Evolutionary conservation across 2,113 vertebrate species (phyloP), one percentile per base, ranked within the genome.

Genomic region (Ptyas mucosa): DNA sequence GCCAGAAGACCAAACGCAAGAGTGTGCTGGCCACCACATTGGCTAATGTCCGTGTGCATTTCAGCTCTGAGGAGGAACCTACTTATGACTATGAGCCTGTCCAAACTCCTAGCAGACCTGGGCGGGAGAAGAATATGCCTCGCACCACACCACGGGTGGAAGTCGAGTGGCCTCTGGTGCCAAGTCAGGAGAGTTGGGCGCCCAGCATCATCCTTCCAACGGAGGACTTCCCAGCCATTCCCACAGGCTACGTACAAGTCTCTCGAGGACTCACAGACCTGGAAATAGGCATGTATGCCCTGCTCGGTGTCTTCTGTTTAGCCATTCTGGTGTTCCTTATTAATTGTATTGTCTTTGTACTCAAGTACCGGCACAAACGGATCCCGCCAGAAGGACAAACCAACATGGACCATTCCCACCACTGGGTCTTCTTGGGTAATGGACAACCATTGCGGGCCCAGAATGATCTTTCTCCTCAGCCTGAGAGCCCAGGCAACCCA

Each of bases 271-370:
- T 99, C 97, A 99, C 99, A 0, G 99, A 99, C 97, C 98, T 99
- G 91, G 99, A 99, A 96, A 99, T 99, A 0, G 99, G 99, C 96
- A 99, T 99, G 99, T 99, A 99, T 0, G 99, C 99, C 0, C 98
- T 99, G 0, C 98, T 99, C 58, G 99, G 99, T 0, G 99, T 99
- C 96, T 99, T 99, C 97, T 99, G 99, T 94, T 97, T 99, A 39
- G 99, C 99, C 97, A 99, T 99, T 95, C 96, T 99, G 54, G 99
- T 99, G 94, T 99, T 99, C 96, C 99, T 99, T 94, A 99, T 99
- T 98, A 99, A 99, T 98, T 99, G 99, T 96, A 99, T 99, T 3
- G 99, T 99, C 64, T 99, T 99, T 8, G 99, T 99, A 95, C 98
- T 99, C 4, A 99, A 99, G 54, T 99, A 99, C 94, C 98, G 99